Evolutionary conservation across 2,797 vertebrate genomes (phyloP).

Genomic region (Pangasius macronema): DNA sequence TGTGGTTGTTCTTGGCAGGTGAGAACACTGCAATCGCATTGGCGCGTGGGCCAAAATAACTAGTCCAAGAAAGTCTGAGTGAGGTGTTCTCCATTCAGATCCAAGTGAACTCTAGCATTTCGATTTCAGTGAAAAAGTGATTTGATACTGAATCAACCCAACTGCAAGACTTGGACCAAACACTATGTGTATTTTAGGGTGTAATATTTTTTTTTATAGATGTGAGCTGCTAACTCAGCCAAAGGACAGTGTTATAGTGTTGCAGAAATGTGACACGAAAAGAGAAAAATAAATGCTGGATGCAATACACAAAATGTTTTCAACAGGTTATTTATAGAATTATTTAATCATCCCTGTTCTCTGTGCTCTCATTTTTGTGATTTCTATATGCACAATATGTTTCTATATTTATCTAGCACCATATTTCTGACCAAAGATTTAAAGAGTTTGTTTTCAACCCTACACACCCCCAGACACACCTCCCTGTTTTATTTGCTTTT

Average conservation of each 20-base stretch:
- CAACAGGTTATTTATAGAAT: not conserved
- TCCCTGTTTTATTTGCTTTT: not conserved
- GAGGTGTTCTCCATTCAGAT: not conserved
- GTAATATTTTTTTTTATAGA: not conserved
- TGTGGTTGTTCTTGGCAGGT: not conserved
- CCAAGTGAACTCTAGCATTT: not conserved
- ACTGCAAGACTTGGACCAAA: not conserved
- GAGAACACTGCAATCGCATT: not conserved
- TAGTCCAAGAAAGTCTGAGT: not conserved
- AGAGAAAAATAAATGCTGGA: not conserved
- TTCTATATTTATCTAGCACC: too few species aligned
- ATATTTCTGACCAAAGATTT: not conserved
- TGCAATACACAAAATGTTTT: not conserved
- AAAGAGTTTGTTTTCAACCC: not conserved
- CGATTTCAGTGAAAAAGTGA: not conserved
- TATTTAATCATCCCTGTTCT: not conserved
- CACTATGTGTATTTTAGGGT: not conserved
- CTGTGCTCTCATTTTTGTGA: not conserved
- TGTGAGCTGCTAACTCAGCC: not conserved
- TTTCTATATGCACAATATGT: not conserved
- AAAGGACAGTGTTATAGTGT: not conserved
- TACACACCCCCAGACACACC: not conserved
- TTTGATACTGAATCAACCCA: not conserved
- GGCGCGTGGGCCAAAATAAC: not conserved
- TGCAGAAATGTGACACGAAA: not conserved